Evolutionary conservation across 2,113 vertebrate genomes (phyloP), one percentile per base, ranked within the genome.

Genomic region (Lampris incognitus): DNA sequence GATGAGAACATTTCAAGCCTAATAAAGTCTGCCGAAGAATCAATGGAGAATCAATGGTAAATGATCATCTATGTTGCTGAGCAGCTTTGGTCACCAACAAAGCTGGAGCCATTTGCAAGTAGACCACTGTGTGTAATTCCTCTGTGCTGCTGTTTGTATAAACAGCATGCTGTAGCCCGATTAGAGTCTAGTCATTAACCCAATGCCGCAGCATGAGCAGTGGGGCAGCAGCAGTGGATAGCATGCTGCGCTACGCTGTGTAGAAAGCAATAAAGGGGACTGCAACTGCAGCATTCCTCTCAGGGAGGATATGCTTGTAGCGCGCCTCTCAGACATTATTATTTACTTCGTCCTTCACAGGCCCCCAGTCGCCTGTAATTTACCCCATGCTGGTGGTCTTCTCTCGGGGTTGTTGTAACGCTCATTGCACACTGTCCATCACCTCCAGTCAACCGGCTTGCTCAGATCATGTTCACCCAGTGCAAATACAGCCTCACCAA

Each of bases 271-370:
- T 57, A 75, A 56, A 73, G 77, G 69, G 57, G 66, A 69, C 85
- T 87, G 66, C 82, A 82, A 87, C 79, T 83, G 80, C 79, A 79
- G 78, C 75, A 76, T 74, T 76, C 81, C 70, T 52, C 70, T 36
- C 0, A 37, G 86, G 76, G 74, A 81, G 74, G 76, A 85, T 67
- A 77, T 71, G 79, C 68, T 78, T 74, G 65, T 68, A 71, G 82
- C 77, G 71, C 88, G 88, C 90, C 84, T 91, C 89, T 90, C 90
- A 89, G 85, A 88, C 81, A 1, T 39, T 83, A 85, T 87, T 88
- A 89, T 89, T 90, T 89, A 88, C 78, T 72, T 56, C 81, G 37
- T 48, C 51, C 72, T 69, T 86, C 64, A 4, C 72, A 62, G 81
- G 76, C 86, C 88, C 60, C 74, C 78, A 79, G 86, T 80, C 71